Percentiles rank a stretch among this genome's conserved stretches.
phyloP scores from a whole-genome alignment of 2,888 invertebrate species.

The Torymus aiolomorphi region DNA sequence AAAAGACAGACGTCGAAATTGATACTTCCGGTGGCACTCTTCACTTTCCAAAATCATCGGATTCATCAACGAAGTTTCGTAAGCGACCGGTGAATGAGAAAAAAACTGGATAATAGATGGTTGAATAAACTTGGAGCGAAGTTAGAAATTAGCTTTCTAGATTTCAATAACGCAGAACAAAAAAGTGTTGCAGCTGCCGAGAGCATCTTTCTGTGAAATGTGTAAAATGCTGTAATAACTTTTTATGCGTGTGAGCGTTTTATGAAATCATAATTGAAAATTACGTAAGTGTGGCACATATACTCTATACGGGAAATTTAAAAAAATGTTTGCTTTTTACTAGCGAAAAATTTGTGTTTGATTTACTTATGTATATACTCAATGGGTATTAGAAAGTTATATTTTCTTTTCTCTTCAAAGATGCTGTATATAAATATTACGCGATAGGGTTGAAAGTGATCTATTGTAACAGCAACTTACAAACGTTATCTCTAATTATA shows the following conservation, averaged over 20 bases:
- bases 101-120: neutral
- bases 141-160: neutral
- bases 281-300: neutral
- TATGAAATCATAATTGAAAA: neutral
- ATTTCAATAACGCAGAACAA: neutral
- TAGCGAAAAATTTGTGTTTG: neutral
- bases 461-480: too few species aligned
- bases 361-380: too few species aligned
- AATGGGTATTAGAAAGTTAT: constrained; percentile 7
- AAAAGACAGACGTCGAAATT: too few species aligned
- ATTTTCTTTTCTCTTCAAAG: neutral
- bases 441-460: too few species aligned
- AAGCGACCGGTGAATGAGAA: neutral
- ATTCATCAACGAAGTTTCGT: neutral
- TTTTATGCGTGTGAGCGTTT: neutral
- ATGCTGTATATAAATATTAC: constrained; percentile 1
- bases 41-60: neutral
- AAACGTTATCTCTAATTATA: too few species aligned
- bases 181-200: neutral
- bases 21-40: neutral
- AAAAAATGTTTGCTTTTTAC: neutral
- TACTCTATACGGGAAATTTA: too few species aligned
- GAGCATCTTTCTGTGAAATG: neutral
- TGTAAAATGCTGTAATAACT: neutral
- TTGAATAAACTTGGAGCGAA: constrained; percentile 13